Percentiles rank a stretch among this genome's conserved stretches.
Evolutionary conservation across 2,797 vertebrate species (phyloP).

Genomic region (Labeo calbasu): DNA sequence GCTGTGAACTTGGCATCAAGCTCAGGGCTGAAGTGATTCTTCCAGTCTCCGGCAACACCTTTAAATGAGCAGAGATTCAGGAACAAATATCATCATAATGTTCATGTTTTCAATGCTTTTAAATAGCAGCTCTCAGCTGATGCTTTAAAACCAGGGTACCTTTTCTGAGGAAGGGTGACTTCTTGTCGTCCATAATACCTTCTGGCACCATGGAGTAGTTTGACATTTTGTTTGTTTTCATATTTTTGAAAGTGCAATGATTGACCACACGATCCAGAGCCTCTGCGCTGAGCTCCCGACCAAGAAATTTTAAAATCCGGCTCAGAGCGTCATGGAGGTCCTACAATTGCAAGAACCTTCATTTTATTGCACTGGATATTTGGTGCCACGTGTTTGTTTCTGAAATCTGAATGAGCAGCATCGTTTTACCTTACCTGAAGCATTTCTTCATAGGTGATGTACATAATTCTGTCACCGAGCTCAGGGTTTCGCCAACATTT

Average conservation of each 20-base stretch:
- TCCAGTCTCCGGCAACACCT: slow-evolving; percentile 67
- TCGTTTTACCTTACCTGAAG: slow-evolving; percentile 65
- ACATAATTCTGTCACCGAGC: slow-evolving; percentile 80
- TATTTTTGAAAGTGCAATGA: slow-evolving; percentile 77
- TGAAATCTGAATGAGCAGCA: background rate
- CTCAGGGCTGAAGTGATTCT: slow-evolving; percentile 63
- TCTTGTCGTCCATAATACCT: slow-evolving; percentile 75
- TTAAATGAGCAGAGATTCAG: slow-evolving; percentile 7
- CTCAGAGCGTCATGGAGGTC: slow-evolving; percentile 75
- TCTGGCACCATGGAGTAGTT: slow-evolving; percentile 83
- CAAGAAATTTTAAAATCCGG: slow-evolving; percentile 78
- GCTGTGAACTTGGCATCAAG: slow-evolving; percentile 58
- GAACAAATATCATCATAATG: background rate
- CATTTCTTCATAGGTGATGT: slow-evolving; percentile 85
- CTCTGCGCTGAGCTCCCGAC: slow-evolving; percentile 70
- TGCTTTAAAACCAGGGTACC: slow-evolving; percentile 68
- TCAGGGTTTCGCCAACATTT: slow-evolving; percentile 82
- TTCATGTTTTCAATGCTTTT: no score
- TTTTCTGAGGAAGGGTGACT: slow-evolving; percentile 83
- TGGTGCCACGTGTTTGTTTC: no score
- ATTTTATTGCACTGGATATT: no score
- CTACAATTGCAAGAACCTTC: slow-evolving; percentile 61
- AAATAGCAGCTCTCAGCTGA: background rate
- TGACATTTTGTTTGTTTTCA: slow-evolving; percentile 85
- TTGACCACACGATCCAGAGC: slow-evolving; percentile 73